A percentile compares a stretch with the other conserved stretches of the same genome.
Evolutionary conservation across 2,113 vertebrate genomes (phyloP).

Genomic region (Oreochromis aureus): DNA sequence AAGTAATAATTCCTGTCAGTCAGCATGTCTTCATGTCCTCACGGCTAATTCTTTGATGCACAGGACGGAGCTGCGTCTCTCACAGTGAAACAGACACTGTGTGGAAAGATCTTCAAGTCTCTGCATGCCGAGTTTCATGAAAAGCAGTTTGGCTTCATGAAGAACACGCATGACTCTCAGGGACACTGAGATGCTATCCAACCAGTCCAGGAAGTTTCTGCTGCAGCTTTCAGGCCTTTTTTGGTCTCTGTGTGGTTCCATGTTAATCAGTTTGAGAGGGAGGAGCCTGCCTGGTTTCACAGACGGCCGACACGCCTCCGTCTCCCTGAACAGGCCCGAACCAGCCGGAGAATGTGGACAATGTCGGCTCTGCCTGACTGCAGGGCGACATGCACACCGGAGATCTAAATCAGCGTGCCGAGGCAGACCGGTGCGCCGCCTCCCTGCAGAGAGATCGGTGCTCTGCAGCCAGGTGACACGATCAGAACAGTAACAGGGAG

Average conservation of each 20-base stretch:
- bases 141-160: not conserved
- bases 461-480: accelerated
- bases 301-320: not conserved
- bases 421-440: not conserved
- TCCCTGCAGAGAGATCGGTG: accelerated
- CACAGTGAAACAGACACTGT: accelerated
- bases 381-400: not conserved
- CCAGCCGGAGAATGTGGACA: constrained; percentile 31
- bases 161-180: accelerated
- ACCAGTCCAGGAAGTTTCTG: not conserved
- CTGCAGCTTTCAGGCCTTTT: not conserved
- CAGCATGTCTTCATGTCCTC: accelerated
- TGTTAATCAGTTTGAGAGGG: not conserved
- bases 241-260: not conserved
- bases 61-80: not conserved
- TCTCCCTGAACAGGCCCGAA: constrained; percentile 3
- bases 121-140: not conserved
- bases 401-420: not conserved
- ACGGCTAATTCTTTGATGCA: accelerated
- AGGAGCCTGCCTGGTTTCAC: not conserved
- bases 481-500: accelerated
- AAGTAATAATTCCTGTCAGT: not conserved
- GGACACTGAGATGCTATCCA: accelerated
- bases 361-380: not conserved
- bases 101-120: not conserved